Base-by-base conservation (phyloP, 1,140 invertebrate genomes). In the Hirudo medicinalis region DNA sequence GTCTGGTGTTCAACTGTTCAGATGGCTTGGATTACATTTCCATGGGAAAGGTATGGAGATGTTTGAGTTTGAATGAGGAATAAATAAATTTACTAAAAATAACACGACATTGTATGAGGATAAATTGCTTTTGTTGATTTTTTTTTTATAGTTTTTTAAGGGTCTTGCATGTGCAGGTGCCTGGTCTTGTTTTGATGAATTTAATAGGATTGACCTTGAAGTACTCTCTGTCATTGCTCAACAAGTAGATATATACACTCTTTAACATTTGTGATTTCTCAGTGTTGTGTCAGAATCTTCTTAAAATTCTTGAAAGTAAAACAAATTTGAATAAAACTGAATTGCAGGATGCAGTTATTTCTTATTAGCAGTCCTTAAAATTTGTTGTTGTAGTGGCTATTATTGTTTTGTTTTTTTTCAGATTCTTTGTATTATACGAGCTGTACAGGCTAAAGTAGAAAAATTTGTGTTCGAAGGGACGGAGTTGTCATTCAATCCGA, bases 131-230 rank as follows among this genome's bases (percentile, higher is more conserved):
- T 60, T 60, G 15, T 22, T 60, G 4, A 6, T 60, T n/a, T 49
- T 49, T 49, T n/a, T 22, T 25, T 25, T 63, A 5, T 75, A 82
- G 79, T 83, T 83, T 74, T 83, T 83, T 76, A 83, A 83, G 76
- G 82, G 82, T 68, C 74, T 83, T 36, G 82, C 82, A 19, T 81
- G 81, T 32, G 77, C 80, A n/a, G 82, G 82, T 71, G 81, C 82
- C 1, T 83, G 82, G 82, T 80, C 82, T 9, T 83, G 82, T 75
- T 83, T 83, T 77, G 82, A 83, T 75, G 82, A 83, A 74, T 83
- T 83, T 76, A 83, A 83, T 75, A 75, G 82, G 75, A 83, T 83
- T 74, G 82, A 83, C 67, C 74, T 83, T 54, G 82, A 83, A 76
- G 82, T 83, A 57, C 77, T 83, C 72, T 83, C 81, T 74, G 82